These are phyloP conservation scores for Diarsia brunnea DNA, from an alignment of 2,888 invertebrate genomes.

Conservation along the genomic window DNA sequence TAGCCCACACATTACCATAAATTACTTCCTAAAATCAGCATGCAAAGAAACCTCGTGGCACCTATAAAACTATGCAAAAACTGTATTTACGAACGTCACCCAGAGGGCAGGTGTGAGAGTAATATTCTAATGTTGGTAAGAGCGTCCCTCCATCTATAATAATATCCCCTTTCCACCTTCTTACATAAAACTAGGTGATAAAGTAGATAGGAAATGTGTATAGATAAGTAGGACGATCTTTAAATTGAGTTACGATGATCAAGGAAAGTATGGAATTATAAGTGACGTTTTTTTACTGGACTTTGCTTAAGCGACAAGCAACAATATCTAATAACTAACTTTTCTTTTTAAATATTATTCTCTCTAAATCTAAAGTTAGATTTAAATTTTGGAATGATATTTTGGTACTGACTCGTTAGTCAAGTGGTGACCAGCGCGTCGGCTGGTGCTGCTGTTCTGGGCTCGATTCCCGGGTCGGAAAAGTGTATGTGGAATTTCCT, in stretches of 20 bases:
- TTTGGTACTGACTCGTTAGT: not conserved
- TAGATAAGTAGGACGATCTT: constrained; percentile 26
- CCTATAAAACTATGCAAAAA: constrained; percentile 81
- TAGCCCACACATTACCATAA: constrained; percentile 50
- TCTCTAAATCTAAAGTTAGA: too few species aligned
- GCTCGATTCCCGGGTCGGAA: not conserved
- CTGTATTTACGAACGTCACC: constrained; percentile 82
- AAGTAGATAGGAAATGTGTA: constrained; percentile 41
- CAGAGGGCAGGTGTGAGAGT: constrained; percentile 82
- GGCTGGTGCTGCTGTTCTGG: too few species aligned
- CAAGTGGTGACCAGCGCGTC: too few species aligned
- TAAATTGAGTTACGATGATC: constrained; percentile 37
- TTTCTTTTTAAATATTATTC: too few species aligned
- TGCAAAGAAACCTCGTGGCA: constrained; percentile 72
- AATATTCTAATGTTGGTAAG: constrained; percentile 87
- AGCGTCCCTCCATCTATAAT: constrained; percentile 87
- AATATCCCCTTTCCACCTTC: constrained; percentile 79
- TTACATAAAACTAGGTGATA: constrained; percentile 74
- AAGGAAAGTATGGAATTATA: not conserved
- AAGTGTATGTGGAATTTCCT: not conserved
- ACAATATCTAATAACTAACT: too few species aligned
- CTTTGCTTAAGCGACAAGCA: too few species aligned
- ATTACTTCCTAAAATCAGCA: constrained; percentile 71
- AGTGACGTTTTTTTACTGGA: too few species aligned
- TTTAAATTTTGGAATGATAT: not conserved